phyloP scores from a whole-genome alignment of 2,113 vertebrate species.

The Cinclus cinclus region DNA sequence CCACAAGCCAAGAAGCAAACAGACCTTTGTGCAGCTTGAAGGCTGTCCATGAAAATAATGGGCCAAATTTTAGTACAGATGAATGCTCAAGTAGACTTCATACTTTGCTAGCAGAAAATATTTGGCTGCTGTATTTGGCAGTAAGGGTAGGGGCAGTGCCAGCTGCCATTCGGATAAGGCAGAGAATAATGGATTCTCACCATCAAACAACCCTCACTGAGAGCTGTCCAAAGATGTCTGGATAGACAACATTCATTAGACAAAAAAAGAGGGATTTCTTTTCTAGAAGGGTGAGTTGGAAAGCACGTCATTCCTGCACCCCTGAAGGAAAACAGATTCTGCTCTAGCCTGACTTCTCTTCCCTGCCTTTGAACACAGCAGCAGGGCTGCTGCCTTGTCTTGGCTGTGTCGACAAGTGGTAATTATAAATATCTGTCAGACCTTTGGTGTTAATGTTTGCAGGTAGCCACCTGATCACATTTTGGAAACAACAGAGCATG shows the following conservation, averaged over 20 bases:
- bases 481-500: not conserved
- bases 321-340: not conserved
- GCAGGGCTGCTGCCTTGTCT: not conserved
- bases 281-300: not conserved
- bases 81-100: constrained; percentile 3
- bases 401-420: not conserved
- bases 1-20: not conserved
- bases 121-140: constrained; percentile 39
- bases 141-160: not conserved
- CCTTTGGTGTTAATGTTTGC: not conserved
- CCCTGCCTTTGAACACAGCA: not conserved
- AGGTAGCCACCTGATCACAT: not conserved
- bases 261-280: not conserved
- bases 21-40: constrained; percentile 27
- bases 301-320: not conserved
- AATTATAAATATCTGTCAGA: not conserved
- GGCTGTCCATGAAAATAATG: not conserved
- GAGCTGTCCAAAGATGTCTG: constrained; percentile 13
- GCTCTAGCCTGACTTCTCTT: not conserved
- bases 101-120: not conserved
- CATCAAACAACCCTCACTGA: constrained; percentile 5
- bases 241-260: not conserved
- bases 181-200: constrained; percentile 38
- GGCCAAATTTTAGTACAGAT: not conserved
- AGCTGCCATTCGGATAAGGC: not conserved